Conservation (phyloP, 1,140 invertebrate genomes). For the Pantala flavescens region DNA sequence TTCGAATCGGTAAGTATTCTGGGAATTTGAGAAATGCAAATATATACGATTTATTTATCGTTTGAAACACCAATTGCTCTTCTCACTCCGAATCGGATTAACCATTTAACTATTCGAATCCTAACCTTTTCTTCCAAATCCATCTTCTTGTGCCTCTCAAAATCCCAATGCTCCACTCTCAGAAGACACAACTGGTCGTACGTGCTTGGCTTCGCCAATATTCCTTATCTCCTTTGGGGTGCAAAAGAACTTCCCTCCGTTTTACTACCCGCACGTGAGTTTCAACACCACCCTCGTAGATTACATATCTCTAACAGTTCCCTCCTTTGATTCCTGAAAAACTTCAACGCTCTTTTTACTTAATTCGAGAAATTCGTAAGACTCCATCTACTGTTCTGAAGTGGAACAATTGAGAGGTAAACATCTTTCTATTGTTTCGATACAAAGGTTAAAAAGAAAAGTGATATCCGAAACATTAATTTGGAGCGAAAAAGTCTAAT, state of each 20-base stretch:
- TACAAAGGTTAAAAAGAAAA: too few species aligned
- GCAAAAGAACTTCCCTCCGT: background rate
- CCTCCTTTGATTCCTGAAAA: background rate
- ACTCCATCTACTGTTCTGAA: too few species aligned
- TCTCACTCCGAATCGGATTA: background rate
- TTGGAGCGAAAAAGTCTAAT: too few species aligned
- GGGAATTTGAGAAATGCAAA: too few species aligned
- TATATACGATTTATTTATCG: too few species aligned
- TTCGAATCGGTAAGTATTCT: too few species aligned
- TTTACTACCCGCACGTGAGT: slow-evolving; percentile 8
- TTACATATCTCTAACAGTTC: background rate
- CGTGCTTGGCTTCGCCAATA: background rate
- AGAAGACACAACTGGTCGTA: background rate
- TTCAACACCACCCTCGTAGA: background rate
- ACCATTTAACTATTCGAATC: background rate
- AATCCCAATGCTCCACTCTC: background rate
- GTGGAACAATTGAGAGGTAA: too few species aligned
- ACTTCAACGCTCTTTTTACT: too few species aligned
- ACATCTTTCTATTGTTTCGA: too few species aligned
- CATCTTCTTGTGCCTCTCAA: background rate
- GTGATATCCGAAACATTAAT: too few species aligned
- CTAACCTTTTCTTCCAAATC: background rate
- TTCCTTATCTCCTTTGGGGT: background rate
- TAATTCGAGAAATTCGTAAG: too few species aligned
- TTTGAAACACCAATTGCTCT: background rate